These are phyloP conservation scores for Mugil cephalus DNA, from an alignment of 2,113 vertebrate species.

Conservation along the genomic window DNA sequence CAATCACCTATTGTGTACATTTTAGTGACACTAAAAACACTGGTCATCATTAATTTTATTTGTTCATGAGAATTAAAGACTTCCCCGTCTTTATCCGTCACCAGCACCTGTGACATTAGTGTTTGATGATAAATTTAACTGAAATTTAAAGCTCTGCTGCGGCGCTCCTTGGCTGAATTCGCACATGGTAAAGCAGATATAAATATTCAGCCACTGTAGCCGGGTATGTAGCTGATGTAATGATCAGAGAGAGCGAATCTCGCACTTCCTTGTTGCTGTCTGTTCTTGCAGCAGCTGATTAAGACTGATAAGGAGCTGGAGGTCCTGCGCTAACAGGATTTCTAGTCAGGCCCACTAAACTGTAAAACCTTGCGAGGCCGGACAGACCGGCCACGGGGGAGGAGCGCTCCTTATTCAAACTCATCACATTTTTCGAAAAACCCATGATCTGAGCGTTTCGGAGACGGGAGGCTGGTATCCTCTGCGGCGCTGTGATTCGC, in stretches of 20 bases:
- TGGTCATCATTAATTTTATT: too few species aligned
- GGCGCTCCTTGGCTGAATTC: neutral
- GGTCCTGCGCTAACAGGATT: slow-evolving; percentile 51
- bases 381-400: slow-evolving; percentile 46
- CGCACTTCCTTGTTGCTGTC: slow-evolving; percentile 38
- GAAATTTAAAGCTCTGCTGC: slow-evolving; percentile 10
- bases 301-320: slow-evolving; percentile 55
- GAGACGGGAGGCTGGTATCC: slow-evolving; percentile 18
- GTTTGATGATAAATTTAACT: slow-evolving; percentile 1
- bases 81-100: too few species aligned
- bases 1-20: too few species aligned
- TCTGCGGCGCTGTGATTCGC: slow-evolving; percentile 3
- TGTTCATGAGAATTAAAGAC: too few species aligned
- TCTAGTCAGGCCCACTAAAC: slow-evolving; percentile 52
- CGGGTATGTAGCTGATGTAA: slow-evolving; percentile 49
- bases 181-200: slow-evolving; percentile 24
- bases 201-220: slow-evolving; percentile 43
- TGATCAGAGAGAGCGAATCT: slow-evolving; percentile 53
- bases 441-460: slow-evolving; percentile 35
- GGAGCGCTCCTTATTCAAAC: slow-evolving; percentile 47
- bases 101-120: neutral
- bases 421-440: slow-evolving; percentile 55
- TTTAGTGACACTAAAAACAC: too few species aligned
- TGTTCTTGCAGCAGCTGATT: slow-evolving; percentile 45
- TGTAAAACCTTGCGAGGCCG: slow-evolving; percentile 38